Evolutionary conservation across 2,888 invertebrate genomes (phyloP).

Genomic region (Auanema freiburgensis): DNA sequence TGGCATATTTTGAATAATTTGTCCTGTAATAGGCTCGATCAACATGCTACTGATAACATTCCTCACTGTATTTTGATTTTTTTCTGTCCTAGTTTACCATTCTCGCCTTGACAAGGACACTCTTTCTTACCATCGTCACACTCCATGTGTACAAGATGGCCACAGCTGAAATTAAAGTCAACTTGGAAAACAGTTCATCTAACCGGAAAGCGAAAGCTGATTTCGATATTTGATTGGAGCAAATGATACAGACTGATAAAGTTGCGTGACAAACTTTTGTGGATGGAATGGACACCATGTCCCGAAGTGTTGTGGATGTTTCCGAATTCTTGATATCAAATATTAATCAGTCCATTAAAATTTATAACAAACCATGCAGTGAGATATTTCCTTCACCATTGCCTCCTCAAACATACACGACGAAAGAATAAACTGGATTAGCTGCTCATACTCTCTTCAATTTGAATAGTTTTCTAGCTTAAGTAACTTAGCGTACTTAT

Average conservation of each 20-base stretch:
- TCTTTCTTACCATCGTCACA: slow-evolving; percentile 18
- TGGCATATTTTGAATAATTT: not conserved
- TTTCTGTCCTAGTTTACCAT: not conserved
- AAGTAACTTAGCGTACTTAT: slow-evolving; percentile 15
- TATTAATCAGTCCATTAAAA: not conserved
- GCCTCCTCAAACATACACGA: slow-evolving; percentile 28
- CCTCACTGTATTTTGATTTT: not conserved
- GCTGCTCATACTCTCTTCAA: slow-evolving; percentile 25
- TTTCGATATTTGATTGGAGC: slow-evolving; percentile 23
- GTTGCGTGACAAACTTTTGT: slow-evolving; percentile 13
- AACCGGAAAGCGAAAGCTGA: slow-evolving; percentile 33
- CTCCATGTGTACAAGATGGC: slow-evolving; percentile 42
- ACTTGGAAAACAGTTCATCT: not conserved
- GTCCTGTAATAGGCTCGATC: not conserved
- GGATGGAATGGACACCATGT: slow-evolving; percentile 10
- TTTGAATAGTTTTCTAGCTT: too few relatives aligned
- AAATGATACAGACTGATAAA: slow-evolving; percentile 23
- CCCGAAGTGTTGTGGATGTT: not conserved
- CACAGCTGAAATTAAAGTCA: slow-evolving; percentile 30
- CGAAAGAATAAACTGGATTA: slow-evolving; percentile 24
- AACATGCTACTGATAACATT: not conserved
- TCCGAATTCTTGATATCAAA: slow-evolving; percentile 11
- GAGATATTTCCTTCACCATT: slow-evolving; percentile 18
- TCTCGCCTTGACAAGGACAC: slow-evolving; percentile 4
- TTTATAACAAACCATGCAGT: slow-evolving; percentile 22